phyloP scores from a whole-genome alignment of 2,113 vertebrate species.

The Suricata suricatta region DNA sequence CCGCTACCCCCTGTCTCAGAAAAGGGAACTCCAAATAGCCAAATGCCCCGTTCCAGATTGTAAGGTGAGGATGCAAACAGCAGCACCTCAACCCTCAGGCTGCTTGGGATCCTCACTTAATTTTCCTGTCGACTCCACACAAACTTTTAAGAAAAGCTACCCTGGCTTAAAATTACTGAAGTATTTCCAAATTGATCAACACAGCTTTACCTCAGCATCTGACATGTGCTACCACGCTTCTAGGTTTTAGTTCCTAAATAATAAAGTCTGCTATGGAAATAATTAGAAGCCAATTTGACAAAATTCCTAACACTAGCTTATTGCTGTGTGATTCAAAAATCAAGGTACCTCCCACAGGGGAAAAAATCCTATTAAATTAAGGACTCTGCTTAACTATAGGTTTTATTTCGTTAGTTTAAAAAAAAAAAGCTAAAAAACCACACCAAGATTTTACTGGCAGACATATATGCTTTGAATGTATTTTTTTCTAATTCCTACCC shows the following conservation, averaged over 20 bases:
- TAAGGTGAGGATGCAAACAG: not conserved
- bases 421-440: not conserved
- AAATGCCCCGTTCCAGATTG: not conserved
- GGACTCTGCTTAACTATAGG: conserved; percentile 23
- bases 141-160: not conserved
- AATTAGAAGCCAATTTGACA: not conserved
- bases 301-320: not conserved
- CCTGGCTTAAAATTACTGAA: not conserved
- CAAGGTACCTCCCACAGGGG: not conserved
- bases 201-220: not conserved
- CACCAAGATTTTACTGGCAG: not conserved
- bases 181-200: not conserved
- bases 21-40: not conserved
- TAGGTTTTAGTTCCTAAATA: conserved; percentile 35
- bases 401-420: not conserved
- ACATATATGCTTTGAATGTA: not conserved
- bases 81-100: not conserved
- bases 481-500: not conserved
- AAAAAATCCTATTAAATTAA: conserved; percentile 2
- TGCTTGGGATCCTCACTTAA: not conserved
- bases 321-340: not conserved
- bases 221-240: not conserved
- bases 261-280: not conserved
- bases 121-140: not conserved
- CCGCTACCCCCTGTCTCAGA: not conserved